Evolutionary conservation across 2,797 vertebrate species (phyloP).

Genomic region (Fringilla coelebs): DNA sequence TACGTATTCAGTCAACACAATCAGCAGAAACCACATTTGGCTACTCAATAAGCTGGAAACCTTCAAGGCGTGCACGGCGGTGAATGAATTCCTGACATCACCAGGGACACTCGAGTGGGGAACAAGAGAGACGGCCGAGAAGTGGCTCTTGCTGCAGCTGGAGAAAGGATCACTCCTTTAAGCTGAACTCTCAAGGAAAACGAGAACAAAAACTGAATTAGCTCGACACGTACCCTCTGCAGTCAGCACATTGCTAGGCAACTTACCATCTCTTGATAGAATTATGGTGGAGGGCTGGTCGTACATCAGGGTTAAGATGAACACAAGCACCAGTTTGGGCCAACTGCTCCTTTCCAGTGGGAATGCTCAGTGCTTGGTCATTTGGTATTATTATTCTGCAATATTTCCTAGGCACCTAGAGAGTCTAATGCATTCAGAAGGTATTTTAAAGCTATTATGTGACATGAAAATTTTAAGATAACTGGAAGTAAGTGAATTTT

Average conservation of each 20-base stretch:
- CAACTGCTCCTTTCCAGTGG: slow-evolving; percentile 61
- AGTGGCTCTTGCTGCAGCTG: background rate
- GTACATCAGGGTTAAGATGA: slow-evolving; percentile 64
- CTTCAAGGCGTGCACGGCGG: slow-evolving; percentile 5
- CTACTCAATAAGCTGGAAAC: slow-evolving; percentile 60
- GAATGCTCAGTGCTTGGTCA: slow-evolving; percentile 24
- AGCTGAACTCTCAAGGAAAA: slow-evolving; percentile 56
- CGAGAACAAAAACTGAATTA: slow-evolving; percentile 56
- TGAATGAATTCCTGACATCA: slow-evolving; percentile 60
- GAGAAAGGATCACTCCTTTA: slow-evolving; percentile 48
- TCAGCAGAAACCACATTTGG: slow-evolving; percentile 51
- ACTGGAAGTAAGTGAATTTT: slow-evolving; percentile 45
- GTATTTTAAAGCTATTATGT: slow-evolving; percentile 36
- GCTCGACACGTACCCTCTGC: slow-evolving; percentile 41
- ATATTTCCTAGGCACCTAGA: slow-evolving; percentile 21
- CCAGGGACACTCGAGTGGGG: slow-evolving; percentile 32
- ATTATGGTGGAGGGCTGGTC: slow-evolving; percentile 55
- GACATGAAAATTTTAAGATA: slow-evolving; percentile 55
- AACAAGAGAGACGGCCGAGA: slow-evolving; percentile 33
- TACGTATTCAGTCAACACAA: slow-evolving; percentile 59
- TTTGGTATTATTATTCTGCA: slow-evolving; percentile 26
- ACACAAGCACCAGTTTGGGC: slow-evolving; percentile 52
- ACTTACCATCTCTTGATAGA: slow-evolving; percentile 63
- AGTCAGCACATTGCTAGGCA: slow-evolving; percentile 67
- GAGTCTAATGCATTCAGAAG: slow-evolving; percentile 31